These are phyloP conservation scores for Amblyjoppa fuscipennis DNA, from an alignment of 2,888 invertebrate species.

Conservation along the genomic window DNA sequence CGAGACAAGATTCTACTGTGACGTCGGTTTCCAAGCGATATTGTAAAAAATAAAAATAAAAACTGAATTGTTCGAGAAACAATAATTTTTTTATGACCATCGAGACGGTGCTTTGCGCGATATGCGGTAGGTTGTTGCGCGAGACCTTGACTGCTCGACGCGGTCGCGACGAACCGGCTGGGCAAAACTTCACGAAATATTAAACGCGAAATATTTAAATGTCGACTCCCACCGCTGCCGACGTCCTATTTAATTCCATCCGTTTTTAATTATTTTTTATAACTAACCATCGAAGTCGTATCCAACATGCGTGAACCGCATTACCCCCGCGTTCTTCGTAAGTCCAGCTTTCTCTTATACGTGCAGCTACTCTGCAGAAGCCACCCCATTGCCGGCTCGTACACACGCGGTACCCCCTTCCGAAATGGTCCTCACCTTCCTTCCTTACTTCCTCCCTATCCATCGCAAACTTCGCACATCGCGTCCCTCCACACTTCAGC, in stretches of 20 bases:
- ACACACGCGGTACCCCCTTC: slow-evolving; percentile 72
- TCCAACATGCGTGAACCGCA: neutral
- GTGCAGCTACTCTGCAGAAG: slow-evolving; percentile 8
- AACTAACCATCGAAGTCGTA: neutral
- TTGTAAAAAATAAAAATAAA: neutral
- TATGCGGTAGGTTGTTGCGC: neutral
- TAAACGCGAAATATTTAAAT: neutral
- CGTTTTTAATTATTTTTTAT: neutral
- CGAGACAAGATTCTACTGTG: neutral
- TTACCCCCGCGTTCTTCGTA: slow-evolving; percentile 14
- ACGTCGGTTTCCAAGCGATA: too few species aligned
- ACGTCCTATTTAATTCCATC: too few species aligned
- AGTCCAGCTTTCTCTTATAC: neutral
- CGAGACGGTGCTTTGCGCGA: neutral
- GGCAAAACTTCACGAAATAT: neutral
- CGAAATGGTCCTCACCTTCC: slow-evolving; percentile 73
- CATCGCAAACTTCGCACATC: slow-evolving; percentile 63
- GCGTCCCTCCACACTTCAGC: slow-evolving; percentile 37
- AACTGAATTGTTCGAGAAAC: slow-evolving; percentile 1
- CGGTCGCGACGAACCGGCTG: neutral
- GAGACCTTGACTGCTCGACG: neutral
- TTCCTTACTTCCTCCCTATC: slow-evolving; percentile 71
- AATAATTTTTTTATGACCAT: slow-evolving; percentile 11
- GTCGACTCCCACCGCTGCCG: too few species aligned
- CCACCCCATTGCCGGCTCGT: slow-evolving; percentile 49